phyloP scores from a whole-genome alignment of 2,888 invertebrate species.

The Melanotus villosus region DNA sequence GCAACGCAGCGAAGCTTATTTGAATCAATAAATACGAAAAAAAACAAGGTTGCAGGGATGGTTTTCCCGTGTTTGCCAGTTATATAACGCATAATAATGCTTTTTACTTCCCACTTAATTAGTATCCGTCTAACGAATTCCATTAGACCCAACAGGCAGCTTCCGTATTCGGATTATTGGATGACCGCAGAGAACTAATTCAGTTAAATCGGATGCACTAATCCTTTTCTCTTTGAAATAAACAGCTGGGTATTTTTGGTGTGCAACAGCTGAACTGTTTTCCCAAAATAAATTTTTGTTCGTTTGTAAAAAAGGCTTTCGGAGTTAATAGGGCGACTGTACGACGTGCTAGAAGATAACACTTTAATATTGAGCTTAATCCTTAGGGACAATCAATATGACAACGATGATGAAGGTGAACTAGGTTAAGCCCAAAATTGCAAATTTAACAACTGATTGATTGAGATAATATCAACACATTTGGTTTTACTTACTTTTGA shows the following conservation, averaged over 20 bases:
- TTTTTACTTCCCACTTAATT: slow-evolving; percentile 12
- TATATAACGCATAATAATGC: neutral
- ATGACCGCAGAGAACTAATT: slow-evolving; percentile 1
- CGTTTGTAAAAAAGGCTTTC: too few species aligned
- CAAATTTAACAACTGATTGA: too few species aligned
- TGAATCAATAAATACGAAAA: neutral
- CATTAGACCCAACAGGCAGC: slow-evolving; percentile 12
- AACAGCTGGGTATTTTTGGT: neutral
- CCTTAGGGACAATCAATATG: too few species aligned
- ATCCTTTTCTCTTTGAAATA: slow-evolving; percentile 12
- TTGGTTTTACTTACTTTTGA: too few species aligned
- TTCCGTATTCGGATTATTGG: slow-evolving; percentile 2
- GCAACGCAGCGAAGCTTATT: neutral
- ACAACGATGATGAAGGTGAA: too few species aligned
- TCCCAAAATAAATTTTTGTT: too few species aligned
- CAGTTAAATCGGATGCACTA: slow-evolving; percentile 15
- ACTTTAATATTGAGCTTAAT: too few species aligned
- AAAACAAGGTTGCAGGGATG: neutral
- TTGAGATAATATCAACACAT: too few species aligned
- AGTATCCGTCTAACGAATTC: slow-evolving; percentile 11
- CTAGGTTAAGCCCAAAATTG: too few species aligned
- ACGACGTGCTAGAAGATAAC: too few species aligned
- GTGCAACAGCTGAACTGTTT: neutral
- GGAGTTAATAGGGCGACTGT: too few species aligned
- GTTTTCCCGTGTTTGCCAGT: neutral